Conservation (phyloP, 2,888 invertebrate species). For the Luperina nickerlii region DNA sequence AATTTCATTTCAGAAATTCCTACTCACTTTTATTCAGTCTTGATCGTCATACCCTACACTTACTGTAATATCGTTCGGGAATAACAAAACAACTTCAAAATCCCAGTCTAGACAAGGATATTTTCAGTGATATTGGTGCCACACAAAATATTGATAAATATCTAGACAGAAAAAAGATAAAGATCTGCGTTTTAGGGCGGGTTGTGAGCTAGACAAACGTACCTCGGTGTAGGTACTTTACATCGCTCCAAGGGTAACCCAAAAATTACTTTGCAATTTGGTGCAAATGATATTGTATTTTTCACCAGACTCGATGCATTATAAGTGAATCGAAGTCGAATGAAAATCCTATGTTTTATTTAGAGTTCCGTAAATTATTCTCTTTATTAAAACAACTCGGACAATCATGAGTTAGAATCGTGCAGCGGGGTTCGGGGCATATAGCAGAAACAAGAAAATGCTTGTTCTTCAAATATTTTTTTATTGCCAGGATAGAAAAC, state of each 20-base stretch:
- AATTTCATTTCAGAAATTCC: not conserved
- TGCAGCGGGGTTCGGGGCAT: no score
- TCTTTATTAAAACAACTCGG: no score
- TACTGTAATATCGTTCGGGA: not conserved
- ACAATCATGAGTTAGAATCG: no score
- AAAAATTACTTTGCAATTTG: not conserved
- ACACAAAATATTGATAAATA: constrained; percentile 31
- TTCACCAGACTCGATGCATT: no score
- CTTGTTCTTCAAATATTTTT: no score
- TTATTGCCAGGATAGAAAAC: no score
- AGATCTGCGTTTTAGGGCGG: constrained; percentile 17
- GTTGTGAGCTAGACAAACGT: not conserved
- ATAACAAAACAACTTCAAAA: constrained; percentile 18
- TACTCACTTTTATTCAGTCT: not conserved
- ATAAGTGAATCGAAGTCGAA: not conserved
- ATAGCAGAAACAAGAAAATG: no score
- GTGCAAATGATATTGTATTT: not conserved
- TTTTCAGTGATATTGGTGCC: constrained; percentile 11
- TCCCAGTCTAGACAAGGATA: constrained; percentile 34
- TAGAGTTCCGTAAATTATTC: no score
- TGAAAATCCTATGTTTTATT: no score
- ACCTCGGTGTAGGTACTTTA: not conserved
- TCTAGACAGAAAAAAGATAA: constrained; percentile 9
- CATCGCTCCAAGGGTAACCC: not conserved
- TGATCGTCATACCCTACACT: not conserved